Conservation (phyloP, 2,113 vertebrate species). For the Synchiropus splendidus region DNA sequence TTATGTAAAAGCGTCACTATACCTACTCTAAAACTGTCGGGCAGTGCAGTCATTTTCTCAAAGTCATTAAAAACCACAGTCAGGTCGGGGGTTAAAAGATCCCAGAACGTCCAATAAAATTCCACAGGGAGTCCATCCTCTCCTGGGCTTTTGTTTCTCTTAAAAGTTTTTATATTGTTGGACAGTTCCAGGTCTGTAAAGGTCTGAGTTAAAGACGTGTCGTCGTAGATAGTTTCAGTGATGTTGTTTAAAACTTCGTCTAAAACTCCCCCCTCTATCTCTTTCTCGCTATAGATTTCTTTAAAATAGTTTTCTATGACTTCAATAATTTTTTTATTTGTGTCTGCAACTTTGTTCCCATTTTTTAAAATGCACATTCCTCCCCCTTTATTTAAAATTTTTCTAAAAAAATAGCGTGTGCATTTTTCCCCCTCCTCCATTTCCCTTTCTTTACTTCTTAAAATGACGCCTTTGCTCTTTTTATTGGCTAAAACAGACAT, state of each 20-base stretch:
- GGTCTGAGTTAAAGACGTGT: constrained; percentile 1
- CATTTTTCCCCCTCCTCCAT: constrained; percentile 9
- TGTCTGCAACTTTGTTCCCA: not conserved
- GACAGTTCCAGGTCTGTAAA: not conserved
- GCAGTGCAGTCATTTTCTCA: not conserved
- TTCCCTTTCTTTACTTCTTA: constrained; percentile 1
- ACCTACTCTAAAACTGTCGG: constrained; percentile 5
- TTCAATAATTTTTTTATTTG: not conserved
- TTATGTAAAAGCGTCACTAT: constrained; percentile 3
- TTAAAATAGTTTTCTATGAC: not conserved
- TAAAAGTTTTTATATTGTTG: not conserved
- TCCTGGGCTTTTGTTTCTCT: not conserved
- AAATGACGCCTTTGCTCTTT: constrained; percentile 1
- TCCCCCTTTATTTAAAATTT: not conserved
- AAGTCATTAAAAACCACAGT: constrained; percentile 1
- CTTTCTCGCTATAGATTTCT: not conserved
- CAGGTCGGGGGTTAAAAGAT: constrained; percentile 1
- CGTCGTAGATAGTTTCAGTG: not conserved
- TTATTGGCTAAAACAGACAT: constrained; percentile 2
- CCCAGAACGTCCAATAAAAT: constrained; percentile 1
- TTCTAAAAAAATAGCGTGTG: constrained; percentile 4
- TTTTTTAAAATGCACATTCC: not conserved
- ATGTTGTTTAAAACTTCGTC: not conserved
- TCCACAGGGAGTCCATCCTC: not conserved
- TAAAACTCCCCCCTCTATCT: not conserved